Evolutionary conservation across 1,140 invertebrate genomes (phyloP), one percentile per base, ranked within the genome.

Genomic region (Parasteatoda tepidariorum): DNA sequence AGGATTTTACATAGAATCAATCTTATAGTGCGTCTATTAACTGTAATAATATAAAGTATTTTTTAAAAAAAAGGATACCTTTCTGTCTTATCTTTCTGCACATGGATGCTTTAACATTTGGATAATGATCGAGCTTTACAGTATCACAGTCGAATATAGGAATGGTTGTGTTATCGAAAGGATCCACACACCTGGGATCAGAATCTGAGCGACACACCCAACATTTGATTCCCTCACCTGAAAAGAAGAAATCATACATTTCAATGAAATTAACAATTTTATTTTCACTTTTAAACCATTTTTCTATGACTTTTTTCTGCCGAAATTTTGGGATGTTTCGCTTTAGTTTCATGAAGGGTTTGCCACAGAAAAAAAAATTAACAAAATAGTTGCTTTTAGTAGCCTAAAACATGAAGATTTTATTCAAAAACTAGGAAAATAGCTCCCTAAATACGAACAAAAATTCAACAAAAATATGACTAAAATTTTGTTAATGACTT

Each of bases 51-150:
- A n/a, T n/a, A n/a, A n/a, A n/a, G n/a, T n/a, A n/a, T n/a, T n/a
- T n/a, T n/a, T n/a, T n/a, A n/a, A n/a, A n/a, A n/a, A n/a, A n/a
- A 55, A 64, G 7, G 3, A 74, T 66, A 95, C 94, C 94, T 94
- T 98, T 97, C 89, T 97, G 96, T 66, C 96, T 90, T 83, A 97
- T 95, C 92, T 98, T 98, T 64, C 96, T 91, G 88, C 96, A 98
- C 95, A 98, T 96, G 5, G 93, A 95, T 0, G 95, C 91, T 62
- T 90, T 91, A 0, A 94, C 11, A 38, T 92, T 93, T 15, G 92
- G 92, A 55, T 95, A 89, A 89, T 95, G 94, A 15, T 90, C 86
- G 26, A 95, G 88, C 26, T 88, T 89, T 83, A 92, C 92, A 87
- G 94, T 91, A 83, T 91, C 91, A 86, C 96, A 97, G 87, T 97